Conservation (phyloP, 2,888 invertebrate species). For the Caenorhabditis sinica region DNA sequence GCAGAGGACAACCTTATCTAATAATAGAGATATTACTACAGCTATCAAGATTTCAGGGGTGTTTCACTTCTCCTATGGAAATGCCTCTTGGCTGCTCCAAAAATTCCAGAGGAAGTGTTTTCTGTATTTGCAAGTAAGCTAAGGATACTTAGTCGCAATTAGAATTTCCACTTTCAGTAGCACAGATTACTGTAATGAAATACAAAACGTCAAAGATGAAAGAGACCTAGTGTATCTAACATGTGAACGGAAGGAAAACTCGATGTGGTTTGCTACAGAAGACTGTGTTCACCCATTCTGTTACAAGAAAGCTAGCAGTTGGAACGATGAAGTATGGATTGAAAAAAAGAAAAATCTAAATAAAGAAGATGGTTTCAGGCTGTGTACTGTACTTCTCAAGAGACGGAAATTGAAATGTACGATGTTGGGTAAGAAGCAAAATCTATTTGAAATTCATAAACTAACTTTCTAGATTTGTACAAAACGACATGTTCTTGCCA, state of each 20-base stretch:
- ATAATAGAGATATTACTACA: too few species aligned
- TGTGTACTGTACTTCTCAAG: background rate
- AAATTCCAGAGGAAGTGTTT: conserved; percentile 15
- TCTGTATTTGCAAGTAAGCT: conserved; percentile 44
- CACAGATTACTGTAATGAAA: conserved; percentile 38
- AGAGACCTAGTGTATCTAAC: background rate
- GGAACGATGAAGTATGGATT: conserved; percentile 7
- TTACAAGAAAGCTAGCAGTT: conserved; percentile 9
- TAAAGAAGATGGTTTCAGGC: background rate
- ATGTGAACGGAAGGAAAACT: background rate
- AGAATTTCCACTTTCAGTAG: conserved; percentile 7
- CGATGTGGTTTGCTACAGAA: background rate
- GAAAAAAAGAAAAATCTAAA: background rate
- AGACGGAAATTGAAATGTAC: conserved; percentile 24
- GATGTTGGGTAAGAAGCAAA: conserved; percentile 17
- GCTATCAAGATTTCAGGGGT: conserved; percentile 43
- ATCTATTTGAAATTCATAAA: background rate
- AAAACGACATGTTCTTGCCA: conserved; percentile 16
- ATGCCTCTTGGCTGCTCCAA: conserved; percentile 20
- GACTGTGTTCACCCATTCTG: conserved; percentile 33
- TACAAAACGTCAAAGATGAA: conserved; percentile 5
- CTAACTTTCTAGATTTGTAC: background rate
- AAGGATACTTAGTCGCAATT: background rate
- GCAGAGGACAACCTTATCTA: background rate
- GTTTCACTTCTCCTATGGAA: conserved; percentile 36